Percentiles rank a stretch among this genome's conserved stretches.
Conservation (phyloP, 2,888 invertebrate species). For the Sinopyrophorus schimmeli region DNA sequence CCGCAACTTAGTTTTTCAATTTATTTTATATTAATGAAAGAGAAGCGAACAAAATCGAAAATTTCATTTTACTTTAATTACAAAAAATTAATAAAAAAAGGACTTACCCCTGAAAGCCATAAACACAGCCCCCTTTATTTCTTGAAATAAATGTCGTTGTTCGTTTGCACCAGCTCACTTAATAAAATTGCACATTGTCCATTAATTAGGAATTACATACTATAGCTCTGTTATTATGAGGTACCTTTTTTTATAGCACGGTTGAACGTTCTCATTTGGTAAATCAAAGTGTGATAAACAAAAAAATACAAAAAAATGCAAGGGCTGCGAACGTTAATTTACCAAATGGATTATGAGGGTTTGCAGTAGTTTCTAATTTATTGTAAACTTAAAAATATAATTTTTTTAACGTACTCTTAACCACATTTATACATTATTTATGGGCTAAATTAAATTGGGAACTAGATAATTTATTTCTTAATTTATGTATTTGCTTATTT, state of each 20-base stretch:
- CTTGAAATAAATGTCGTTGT: slow-evolving; percentile 37
- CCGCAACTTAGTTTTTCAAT: no score
- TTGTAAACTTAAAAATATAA: no score
- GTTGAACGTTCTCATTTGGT: slow-evolving; percentile 32
- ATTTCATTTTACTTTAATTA: no score
- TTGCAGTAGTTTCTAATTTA: slow-evolving; percentile 16
- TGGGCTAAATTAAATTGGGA: no score
- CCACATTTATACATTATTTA: no score
- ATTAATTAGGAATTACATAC: slow-evolving; percentile 44
- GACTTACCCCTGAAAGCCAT: neutral
- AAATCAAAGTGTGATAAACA: slow-evolving; percentile 5
- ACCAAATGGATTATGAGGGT: slow-evolving; percentile 14
- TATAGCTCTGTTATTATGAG: slow-evolving; percentile 48
- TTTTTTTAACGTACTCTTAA: no score
- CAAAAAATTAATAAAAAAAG: neutral
- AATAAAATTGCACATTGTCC: slow-evolving; percentile 53
- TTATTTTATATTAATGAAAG: no score
- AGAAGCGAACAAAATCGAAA: no score
- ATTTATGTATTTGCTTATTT: no score
- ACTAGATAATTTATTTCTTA: no score
- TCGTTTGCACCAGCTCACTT: slow-evolving; percentile 47
- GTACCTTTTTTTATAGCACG: slow-evolving; percentile 57
- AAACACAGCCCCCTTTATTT: slow-evolving; percentile 13
- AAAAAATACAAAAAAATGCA: neutral
- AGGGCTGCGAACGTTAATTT: neutral